These are phyloP conservation scores for Sula dactylatra DNA, from an alignment of 2,113 vertebrate genomes.

Conservation along the genomic window DNA sequence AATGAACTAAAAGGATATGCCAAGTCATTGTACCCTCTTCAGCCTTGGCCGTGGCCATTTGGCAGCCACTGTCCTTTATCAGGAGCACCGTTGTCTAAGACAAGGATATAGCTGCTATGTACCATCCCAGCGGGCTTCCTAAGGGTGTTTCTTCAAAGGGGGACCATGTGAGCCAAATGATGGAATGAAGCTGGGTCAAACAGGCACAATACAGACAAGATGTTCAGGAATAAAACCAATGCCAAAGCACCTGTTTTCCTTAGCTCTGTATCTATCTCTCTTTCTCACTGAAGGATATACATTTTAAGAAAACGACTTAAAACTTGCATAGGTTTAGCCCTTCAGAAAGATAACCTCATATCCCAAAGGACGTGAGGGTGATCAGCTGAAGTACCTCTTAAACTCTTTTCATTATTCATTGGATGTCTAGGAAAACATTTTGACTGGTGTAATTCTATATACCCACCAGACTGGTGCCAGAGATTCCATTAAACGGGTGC, in stretches of 20 bases:
- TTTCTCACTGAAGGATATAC: neutral
- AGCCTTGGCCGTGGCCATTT: neutral
- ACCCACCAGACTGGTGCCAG: neutral
- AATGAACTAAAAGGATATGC: neutral
- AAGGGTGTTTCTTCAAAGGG: neutral
- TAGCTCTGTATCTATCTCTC: neutral
- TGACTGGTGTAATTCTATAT: constrained; percentile 44
- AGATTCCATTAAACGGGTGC: constrained; percentile 46
- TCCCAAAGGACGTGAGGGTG: neutral
- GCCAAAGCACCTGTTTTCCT: neutral
- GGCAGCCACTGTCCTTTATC: neutral
- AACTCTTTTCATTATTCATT: constrained; percentile 56
- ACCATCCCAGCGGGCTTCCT: neutral
- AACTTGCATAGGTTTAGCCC: neutral
- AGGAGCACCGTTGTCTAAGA: neutral
- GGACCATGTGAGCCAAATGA: neutral
- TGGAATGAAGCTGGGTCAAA: neutral
- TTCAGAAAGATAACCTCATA: neutral
- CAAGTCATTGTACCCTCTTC: neutral
- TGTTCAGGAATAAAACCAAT: neutral
- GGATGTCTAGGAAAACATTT: constrained; percentile 49
- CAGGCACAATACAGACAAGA: neutral
- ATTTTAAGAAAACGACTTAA: neutral
- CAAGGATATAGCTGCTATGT: neutral
- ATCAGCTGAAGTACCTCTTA: constrained; percentile 9